Conservation (phyloP, 2,888 invertebrate genomes). For the Ennomos fuscantarius region DNA sequence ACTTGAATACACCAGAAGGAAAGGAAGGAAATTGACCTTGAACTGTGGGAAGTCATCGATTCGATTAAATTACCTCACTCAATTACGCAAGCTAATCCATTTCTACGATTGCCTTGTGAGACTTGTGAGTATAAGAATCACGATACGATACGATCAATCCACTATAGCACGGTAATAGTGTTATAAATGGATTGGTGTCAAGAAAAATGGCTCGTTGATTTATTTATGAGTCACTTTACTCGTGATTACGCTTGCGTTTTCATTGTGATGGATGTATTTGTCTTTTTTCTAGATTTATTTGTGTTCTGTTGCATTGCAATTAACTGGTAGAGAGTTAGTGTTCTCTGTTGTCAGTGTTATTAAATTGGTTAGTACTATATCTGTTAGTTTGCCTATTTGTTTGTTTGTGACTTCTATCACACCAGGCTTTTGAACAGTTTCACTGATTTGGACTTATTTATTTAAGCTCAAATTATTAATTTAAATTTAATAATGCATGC, state of each 20-base stretch:
- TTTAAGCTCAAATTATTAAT: no score
- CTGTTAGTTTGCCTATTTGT: no score
- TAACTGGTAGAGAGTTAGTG: neutral
- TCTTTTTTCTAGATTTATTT: slow-evolving; percentile 7
- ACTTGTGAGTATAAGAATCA: slow-evolving; percentile 30
- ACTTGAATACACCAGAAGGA: no score
- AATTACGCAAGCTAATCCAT: slow-evolving; percentile 1
- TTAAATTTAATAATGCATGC: no score
- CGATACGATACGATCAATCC: slow-evolving; percentile 30
- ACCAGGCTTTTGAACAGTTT: no score
- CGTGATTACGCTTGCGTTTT: slow-evolving; percentile 13
- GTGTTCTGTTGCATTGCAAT: neutral
- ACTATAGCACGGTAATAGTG: slow-evolving; percentile 27
- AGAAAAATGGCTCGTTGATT: slow-evolving; percentile 30
- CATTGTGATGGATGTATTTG: slow-evolving; percentile 10
- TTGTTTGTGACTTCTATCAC: no score
- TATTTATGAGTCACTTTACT: slow-evolving; percentile 28
- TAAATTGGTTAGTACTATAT: neutral
- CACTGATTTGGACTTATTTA: no score
- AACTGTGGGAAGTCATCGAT: neutral
- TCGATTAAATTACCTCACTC: neutral
- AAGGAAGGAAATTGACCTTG: no score
- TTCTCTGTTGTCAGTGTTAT: neutral
- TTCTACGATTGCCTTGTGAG: slow-evolving; percentile 4
- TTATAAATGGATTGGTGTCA: slow-evolving; percentile 40